These are phyloP conservation scores for Coptodon bakossiorum DNA, from an alignment of 2,113 vertebrate genomes.

Conservation along the genomic window DNA sequence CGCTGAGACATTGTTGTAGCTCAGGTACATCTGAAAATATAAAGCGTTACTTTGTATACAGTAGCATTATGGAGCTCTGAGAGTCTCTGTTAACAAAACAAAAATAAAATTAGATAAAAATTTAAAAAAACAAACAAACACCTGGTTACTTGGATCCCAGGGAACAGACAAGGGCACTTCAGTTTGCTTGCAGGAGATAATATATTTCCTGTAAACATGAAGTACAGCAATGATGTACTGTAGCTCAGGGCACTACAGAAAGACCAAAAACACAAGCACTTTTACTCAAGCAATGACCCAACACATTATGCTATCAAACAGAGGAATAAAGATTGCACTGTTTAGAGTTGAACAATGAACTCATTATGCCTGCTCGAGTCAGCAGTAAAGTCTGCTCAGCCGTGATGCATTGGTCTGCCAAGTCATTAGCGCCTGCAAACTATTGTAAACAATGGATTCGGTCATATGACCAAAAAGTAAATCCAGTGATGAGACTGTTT, in stretches of 20 bases:
- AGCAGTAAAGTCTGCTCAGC: conserved; percentile 26
- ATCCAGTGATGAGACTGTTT: neutral
- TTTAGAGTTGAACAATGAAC: conserved; percentile 42
- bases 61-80: neutral
- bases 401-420: conserved; percentile 14
- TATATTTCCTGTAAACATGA: conserved; percentile 81
- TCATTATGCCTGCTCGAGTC: conserved; percentile 24
- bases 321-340: neutral
- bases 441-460: neutral
- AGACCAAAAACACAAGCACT: neutral
- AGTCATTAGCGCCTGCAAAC: conserved; percentile 22
- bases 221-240: neutral
- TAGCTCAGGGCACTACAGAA: neutral
- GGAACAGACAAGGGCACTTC: conserved; percentile 89
- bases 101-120: neutral
- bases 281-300: neutral
- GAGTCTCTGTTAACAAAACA: neutral
- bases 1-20: conserved; percentile 94
- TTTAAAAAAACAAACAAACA: conserved; percentile 11
- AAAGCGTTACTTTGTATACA: neutral
- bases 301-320: neutral
- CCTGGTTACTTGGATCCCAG: conserved; percentile 97
- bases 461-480: neutral
- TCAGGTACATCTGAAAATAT: conserved; percentile 85
- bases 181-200: conserved; percentile 83